Evolutionary conservation across 2,888 invertebrate genomes (phyloP).

Genomic region (Sesia bembeciformis): DNA sequence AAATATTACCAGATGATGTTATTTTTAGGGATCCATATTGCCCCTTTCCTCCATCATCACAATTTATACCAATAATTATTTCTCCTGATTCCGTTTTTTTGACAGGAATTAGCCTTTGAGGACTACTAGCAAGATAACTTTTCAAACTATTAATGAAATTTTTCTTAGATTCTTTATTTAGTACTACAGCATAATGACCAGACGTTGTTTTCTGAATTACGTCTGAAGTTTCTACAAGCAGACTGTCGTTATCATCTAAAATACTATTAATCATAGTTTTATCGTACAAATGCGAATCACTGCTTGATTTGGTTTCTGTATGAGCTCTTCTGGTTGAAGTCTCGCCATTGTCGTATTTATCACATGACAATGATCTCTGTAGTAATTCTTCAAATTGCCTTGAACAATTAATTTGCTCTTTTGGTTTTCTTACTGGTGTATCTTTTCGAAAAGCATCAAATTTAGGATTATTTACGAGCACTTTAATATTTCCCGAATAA

Average conservation of each 20-base stretch:
- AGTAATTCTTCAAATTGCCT: slow-evolving; percentile 20
- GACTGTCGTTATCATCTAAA: slow-evolving; percentile 11
- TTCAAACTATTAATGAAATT: slow-evolving; percentile 33
- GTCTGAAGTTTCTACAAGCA: slow-evolving; percentile 16
- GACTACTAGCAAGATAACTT: slow-evolving; percentile 21
- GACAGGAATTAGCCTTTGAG: slow-evolving; percentile 25
- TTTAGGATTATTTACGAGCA: slow-evolving; percentile 17
- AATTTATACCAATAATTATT: slow-evolving; percentile 27
- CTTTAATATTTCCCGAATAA: slow-evolving; percentile 33
- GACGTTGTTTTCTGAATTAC: slow-evolving; percentile 27
- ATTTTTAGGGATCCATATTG: slow-evolving; percentile 35
- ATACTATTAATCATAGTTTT: slow-evolving; percentile 13
- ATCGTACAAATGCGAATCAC: slow-evolving; percentile 29
- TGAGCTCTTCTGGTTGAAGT: slow-evolving; percentile 8
- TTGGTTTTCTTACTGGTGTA: not conserved
- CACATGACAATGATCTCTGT: slow-evolving; percentile 12
- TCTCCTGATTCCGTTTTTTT: slow-evolving; percentile 28
- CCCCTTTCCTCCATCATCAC: slow-evolving; percentile 12
- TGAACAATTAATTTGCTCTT: slow-evolving; percentile 8
- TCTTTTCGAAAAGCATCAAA: slow-evolving; percentile 8
- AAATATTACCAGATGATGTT: slow-evolving; percentile 39
- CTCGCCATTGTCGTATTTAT: slow-evolving; percentile 7
- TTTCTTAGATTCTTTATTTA: slow-evolving; percentile 36
- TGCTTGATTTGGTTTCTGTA: slow-evolving; percentile 18
- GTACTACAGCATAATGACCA: slow-evolving; percentile 30